phyloP scores from a whole-genome alignment of 2,797 vertebrate species.

The Ispidina lecontei region DNA sequence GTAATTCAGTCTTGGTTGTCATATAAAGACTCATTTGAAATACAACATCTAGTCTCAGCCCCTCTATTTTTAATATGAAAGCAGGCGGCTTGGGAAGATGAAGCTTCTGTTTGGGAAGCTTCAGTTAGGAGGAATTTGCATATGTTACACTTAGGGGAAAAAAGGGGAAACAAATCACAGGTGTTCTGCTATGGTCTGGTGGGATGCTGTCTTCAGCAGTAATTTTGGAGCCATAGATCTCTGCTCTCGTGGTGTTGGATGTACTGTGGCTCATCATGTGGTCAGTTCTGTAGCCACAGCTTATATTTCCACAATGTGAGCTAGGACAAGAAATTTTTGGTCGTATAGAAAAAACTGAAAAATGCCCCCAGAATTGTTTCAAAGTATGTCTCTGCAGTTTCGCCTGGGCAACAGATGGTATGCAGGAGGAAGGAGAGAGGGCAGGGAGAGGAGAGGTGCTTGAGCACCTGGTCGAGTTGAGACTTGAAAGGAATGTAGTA shows the following conservation, averaged over 20 bases:
- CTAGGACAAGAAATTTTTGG: background rate
- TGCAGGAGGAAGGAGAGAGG: background rate
- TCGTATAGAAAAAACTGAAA: background rate
- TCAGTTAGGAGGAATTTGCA: background rate
- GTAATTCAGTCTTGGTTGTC: background rate
- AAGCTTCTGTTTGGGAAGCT: conserved; percentile 13
- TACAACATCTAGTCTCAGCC: background rate
- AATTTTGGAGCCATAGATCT: background rate
- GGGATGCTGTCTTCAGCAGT: background rate
- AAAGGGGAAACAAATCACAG: background rate
- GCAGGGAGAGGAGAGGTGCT: background rate
- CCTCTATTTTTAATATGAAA: background rate
- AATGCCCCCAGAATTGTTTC: background rate
- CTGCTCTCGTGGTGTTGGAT: background rate
- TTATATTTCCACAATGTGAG: background rate
- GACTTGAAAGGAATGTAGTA: background rate
- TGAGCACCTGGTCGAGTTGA: background rate
- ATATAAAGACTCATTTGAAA: background rate
- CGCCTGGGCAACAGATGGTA: background rate
- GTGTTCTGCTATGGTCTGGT: background rate
- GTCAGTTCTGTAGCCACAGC: background rate
- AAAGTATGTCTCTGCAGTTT: background rate
- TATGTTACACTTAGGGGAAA: background rate
- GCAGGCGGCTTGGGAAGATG: background rate
- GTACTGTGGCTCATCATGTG: background rate